phyloP scores from a whole-genome alignment of 1,140 invertebrate species.

The Temnothorax longispinosus region DNA sequence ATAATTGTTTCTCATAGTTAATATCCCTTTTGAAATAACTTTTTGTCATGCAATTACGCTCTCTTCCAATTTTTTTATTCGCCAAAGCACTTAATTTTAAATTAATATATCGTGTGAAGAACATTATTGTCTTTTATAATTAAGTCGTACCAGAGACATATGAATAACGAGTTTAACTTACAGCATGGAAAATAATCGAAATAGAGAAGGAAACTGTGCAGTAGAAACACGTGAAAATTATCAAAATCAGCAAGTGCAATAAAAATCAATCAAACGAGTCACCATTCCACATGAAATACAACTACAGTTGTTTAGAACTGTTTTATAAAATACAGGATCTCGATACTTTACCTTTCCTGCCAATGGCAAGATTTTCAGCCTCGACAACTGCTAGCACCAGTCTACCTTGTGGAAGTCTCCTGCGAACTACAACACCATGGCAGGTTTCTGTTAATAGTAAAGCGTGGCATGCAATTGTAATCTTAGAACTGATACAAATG shows the following conservation, averaged over 20 bases:
- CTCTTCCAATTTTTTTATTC: not conserved
- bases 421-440: slow-evolving; percentile 85
- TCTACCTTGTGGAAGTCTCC: slow-evolving; percentile 82
- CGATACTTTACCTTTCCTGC: slow-evolving; percentile 79
- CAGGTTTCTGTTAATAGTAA: slow-evolving; percentile 72
- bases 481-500: not conserved
- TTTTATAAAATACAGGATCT: not conserved
- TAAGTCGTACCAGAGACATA: not conserved
- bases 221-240: not conserved
- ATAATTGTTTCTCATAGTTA: not conserved
- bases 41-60: not conserved
- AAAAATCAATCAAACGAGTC: not conserved
- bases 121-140: not conserved
- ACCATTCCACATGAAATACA: not conserved
- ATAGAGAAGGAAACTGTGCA: not conserved
- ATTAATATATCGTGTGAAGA: not conserved
- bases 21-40: not conserved
- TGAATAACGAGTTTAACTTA: not conserved
- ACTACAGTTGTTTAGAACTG: not conserved
- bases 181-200: not conserved
- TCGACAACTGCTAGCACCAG: slow-evolving; percentile 83
- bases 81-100: slow-evolving; percentile 19
- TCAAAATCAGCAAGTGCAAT: not conserved
- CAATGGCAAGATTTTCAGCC: slow-evolving; percentile 81
- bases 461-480: slow-evolving; percentile 25